Base-by-base conservation (phyloP, 1,140 invertebrate genomes). In the Palaemon carinicauda region DNA sequence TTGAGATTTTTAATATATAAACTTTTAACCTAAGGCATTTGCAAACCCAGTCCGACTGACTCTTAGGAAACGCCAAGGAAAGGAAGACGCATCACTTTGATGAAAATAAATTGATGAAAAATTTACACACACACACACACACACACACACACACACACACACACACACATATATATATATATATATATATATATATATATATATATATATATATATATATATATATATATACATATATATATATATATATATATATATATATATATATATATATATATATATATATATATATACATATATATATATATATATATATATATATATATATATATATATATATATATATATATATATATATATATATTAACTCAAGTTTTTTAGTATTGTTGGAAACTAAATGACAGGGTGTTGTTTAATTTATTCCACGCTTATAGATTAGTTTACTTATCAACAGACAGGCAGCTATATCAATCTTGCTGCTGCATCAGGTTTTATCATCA, bases 241-340 rank as follows among this genome's bases (percentile, higher is more conserved):
- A 77, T 77, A 52, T 77, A 77, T 78, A 24, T 78, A 78, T 78
- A 53, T 78, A 78, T 78, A 53, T 78, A 50, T 50, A 12, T 78
- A 50, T 78, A 21, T 78, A 50, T 78, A 21, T 78, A 50, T 78
- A 17, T 78, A 50, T 78, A 17, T 78, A 50, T 78, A 21, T 78
- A 50, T 78, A 21, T 78, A 50, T 78, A 17, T 78, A 19, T 78
- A 21, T 78, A 50, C 31, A 21, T 78, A 7, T 78, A 21, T 78
- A 10, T 78, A 7, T 78, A 12, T 78, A 21, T 78, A 50, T 78
- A 1, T 78, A 50, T 78, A 27, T 27, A 50, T 50, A 27, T 78
- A 10, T 2, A 21, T 78, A 50, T 50, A 27, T 78, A 33, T 1
- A 21, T 78, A 41, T 50, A 53, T 50, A 78, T 78, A 53, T 3